Percentiles rank a stretch among this genome's conserved stretches.
Conservation (phyloP, 2,888 invertebrate species). For the Lepidonotus clava region DNA sequence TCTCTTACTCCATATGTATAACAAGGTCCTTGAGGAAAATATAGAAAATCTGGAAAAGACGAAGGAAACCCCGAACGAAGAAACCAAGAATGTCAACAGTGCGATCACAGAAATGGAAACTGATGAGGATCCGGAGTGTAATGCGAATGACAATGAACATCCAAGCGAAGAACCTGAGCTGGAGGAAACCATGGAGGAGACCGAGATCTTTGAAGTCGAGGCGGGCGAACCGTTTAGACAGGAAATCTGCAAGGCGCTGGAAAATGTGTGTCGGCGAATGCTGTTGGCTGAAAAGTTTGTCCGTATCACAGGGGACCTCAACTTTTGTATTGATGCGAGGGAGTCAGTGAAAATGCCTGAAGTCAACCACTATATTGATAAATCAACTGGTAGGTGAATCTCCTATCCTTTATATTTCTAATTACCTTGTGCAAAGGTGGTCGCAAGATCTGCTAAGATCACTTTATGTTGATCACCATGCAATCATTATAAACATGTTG, state of each 20-base stretch:
- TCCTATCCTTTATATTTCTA: too few species aligned
- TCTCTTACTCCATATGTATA: neutral
- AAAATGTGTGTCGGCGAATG: neutral
- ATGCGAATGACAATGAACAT: neutral
- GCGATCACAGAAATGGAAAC: neutral
- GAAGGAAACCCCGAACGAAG: neutral
- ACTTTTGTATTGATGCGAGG: neutral
- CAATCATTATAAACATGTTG: neutral
- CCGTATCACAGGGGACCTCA: neutral
- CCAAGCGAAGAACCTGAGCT: neutral
- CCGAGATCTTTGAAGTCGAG: neutral
- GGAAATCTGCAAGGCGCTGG: conserved; percentile 6
- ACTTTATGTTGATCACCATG: neutral
- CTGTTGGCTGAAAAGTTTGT: conserved; percentile 12
- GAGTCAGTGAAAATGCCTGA: neutral
- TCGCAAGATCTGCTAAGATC: neutral
- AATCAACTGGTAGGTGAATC: neutral
- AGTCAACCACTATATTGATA: neutral
- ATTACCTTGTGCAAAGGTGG: neutral
- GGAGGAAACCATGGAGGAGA: neutral
- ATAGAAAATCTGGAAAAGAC: neutral
- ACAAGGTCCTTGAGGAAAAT: neutral
- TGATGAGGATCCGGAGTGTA: neutral
- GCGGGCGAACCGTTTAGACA: neutral
- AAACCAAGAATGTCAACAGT: neutral